Conservation (phyloP, 1,140 invertebrate species). For the Macrosteles quadrilineatus region DNA sequence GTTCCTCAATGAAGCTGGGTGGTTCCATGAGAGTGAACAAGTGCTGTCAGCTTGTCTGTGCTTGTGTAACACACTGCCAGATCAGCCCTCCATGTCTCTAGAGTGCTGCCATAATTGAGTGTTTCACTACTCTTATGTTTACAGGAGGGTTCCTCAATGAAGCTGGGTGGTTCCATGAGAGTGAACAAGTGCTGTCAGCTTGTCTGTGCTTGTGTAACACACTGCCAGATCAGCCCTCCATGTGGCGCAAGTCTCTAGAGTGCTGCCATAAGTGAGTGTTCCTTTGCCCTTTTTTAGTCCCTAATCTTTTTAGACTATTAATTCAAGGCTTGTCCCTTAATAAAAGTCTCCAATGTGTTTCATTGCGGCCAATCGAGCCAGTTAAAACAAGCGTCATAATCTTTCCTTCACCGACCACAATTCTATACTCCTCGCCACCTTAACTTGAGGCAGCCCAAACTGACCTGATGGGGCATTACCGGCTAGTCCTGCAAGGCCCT, state of each 20-base stretch:
- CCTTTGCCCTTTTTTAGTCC: conserved; percentile 7
- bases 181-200: conserved; percentile 65
- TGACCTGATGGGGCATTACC: no score
- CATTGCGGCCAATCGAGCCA: no score
- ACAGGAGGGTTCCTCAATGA: conserved; percentile 78
- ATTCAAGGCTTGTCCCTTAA: no score
- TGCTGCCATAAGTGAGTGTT: conserved; percentile 70
- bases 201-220: conserved; percentile 62
- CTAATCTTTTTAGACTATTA: no score
- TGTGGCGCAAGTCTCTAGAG: conserved; percentile 60
- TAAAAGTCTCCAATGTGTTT: no score
- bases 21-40: conserved; percentile 71
- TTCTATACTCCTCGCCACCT: no score
- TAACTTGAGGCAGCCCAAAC: no score
- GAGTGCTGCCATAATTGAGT: conserved; percentile 74
- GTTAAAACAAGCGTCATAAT: no score
- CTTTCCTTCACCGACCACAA: no score
- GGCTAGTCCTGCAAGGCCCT: no score
- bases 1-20: conserved; percentile 44
- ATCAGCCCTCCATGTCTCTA: conserved; percentile 56
- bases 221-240: conserved; percentile 53
- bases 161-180: conserved; percentile 79
- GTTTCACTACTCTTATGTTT: conserved; percentile 27
- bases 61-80: conserved; percentile 58
- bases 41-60: conserved; percentile 65